Evolutionary conservation across 1,140 invertebrate genomes (phyloP), one percentile per base, ranked within the genome.

Genomic region (Eumeta japonica): DNA sequence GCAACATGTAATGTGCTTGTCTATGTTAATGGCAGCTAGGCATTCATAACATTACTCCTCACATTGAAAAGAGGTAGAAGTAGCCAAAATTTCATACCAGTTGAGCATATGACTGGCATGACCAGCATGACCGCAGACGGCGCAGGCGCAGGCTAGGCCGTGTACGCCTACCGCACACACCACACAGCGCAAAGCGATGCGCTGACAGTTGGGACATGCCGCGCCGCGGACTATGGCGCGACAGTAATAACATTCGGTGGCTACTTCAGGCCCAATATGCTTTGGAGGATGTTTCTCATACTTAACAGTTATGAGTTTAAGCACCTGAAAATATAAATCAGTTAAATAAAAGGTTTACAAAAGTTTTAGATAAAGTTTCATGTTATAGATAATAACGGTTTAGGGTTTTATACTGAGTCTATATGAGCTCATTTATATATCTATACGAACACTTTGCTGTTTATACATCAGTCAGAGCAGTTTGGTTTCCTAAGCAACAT

Each of bases 101-200:
- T 83, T 73, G 42, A 83, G 70, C 55, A 94, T 80, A 67, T 94
- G 92, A 36, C 77, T 65, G 2, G 85, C 84, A 62, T 97, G 94
- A 5, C 93, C 93, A 19, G 92, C 93, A 75, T 97, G 94, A 1
- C 91, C 90, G 72, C 93, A 96, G 15, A 85, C 76, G 16, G 89
- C 66, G 58, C 93, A 96, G 45, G 87, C 86, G 54, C 86, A 89
- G 10, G 88, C 83, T 1, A 83, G 80, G 77, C 92, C 93, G 78
- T 83, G 82, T 3, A 95, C 92, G 10, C 89, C 86, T 39, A 90
- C 79, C 50, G 87, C 86, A 67, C 93, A 97, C 35, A 96, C 83
- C 3, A 84, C 78, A 75, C 94, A 96, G 45, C 83, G 80, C 32
- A 92, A 79, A 18, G 81, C 81, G 10, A 84, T 78, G 28, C 81